phyloP scores from a whole-genome alignment of 2,888 invertebrate species.

The Thelaira solivaga region DNA sequence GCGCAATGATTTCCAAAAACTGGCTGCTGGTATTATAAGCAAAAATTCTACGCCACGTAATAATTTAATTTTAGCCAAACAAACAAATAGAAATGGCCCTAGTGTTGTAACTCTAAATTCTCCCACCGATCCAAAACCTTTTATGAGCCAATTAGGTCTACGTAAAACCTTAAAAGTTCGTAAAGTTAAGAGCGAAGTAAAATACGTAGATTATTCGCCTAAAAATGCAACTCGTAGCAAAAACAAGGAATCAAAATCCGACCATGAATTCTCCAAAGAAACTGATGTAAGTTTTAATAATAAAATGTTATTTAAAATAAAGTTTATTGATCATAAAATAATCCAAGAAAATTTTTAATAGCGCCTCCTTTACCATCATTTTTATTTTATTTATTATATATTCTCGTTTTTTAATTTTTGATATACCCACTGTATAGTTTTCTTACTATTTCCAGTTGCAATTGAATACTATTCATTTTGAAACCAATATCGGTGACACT shows the following conservation, averaged over 20 bases:
- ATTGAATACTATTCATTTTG: constrained; percentile 67
- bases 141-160: constrained; percentile 32
- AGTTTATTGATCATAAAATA: no score
- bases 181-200: constrained; percentile 75
- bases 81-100: constrained; percentile 22
- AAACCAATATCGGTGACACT: constrained; percentile 70
- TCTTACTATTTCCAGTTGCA: constrained; percentile 65
- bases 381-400: no score
- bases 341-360: no score
- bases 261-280: constrained; percentile 72
- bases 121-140: not conserved
- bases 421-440: no score
- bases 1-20: constrained; percentile 66
- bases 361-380: no score
- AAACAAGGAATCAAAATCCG: constrained; percentile 74
- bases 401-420: no score
- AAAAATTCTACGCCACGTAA: constrained; percentile 66
- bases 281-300: constrained; percentile 68
- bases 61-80: constrained; percentile 42
- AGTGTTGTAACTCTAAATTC: constrained; percentile 17
- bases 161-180: constrained; percentile 70
- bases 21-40: constrained; percentile 66
- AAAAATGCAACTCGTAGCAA: constrained; percentile 64
- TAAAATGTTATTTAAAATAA: no score
- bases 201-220: constrained; percentile 68